Base-by-base conservation (phyloP, 2,797 vertebrate species). In the Tokudaia tokunoshimensis region DNA sequence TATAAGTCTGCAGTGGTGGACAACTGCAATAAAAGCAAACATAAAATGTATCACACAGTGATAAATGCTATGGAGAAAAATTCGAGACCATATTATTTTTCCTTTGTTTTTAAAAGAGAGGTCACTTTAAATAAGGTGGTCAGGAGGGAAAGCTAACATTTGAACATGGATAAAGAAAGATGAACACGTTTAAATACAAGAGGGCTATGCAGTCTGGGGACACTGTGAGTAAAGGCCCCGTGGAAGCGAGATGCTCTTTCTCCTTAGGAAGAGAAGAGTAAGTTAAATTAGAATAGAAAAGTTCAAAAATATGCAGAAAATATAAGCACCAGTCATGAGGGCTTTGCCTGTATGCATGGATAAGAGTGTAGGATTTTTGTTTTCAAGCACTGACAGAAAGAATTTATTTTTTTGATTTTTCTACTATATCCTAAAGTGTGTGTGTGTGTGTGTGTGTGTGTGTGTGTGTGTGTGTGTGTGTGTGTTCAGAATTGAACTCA, bases 341-440 rank as follows among this genome's bases (percentile, higher is more conserved):
- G 9, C 0, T 15, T 0, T 13, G 0, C 19, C 22, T 7, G 10
- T 4, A 6, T n/a, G 44, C 19, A 2, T 41, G 17, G 52, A 41
- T 70, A 26, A 11, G 76, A 55, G 24, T 91, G 86, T 87, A 55
- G 5, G 17, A 72, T 67, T 57, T 57, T 15, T 44, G 84, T 70
- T 94, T 80, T 12, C 3, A 92, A 92, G 91, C n/a, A 80, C 10
- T 20, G 14, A 4, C 52, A 41, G 70, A 31, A 95, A 83, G 20
- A 72, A 75, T 37, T 76, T 41, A 31, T 52, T 92, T 96, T 91
- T 59, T 26, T 52, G 34, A 89, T 26, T 79, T 34, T 6, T n/a
- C 15, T 29, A 76, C 4, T 83, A 52, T 63, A 63, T 87, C 78
- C 14, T 61, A 91, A 47, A 34, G 3, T 50, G 37, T 61, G 3